These are phyloP conservation scores for Neotoxoptera formosana DNA, from an alignment of 1,140 invertebrate species.

Conservation along the genomic window DNA sequence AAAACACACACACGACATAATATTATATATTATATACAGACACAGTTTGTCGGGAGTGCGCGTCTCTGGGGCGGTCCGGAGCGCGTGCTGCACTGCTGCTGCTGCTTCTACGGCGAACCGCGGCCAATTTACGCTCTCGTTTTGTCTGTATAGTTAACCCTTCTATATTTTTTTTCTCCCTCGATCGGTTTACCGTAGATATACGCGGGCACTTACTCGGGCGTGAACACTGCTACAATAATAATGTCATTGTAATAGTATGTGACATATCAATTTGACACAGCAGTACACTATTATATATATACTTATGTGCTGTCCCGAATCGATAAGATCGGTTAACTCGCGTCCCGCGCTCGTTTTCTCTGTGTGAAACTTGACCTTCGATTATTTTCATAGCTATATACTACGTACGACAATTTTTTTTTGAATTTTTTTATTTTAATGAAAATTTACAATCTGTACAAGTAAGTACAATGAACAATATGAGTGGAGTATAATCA, in stretches of 20 bases:
- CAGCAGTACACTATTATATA: neutral
- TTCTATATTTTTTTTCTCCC: neutral
- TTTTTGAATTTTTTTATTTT: too few relatives aligned
- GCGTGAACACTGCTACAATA: neutral
- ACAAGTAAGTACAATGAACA: too few relatives aligned
- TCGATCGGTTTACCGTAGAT: neutral
- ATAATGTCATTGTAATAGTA: neutral
- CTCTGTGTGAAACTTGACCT: neutral
- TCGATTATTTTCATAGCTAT: neutral
- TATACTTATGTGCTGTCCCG: neutral
- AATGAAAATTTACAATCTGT: too few relatives aligned
- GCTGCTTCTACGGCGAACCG: neutral
- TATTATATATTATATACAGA: too few relatives aligned
- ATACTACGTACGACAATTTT: neutral
- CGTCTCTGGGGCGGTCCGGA: neutral
- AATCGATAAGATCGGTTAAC: neutral
- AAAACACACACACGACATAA: neutral
- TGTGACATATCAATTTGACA: neutral
- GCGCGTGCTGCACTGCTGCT: neutral
- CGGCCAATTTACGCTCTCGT: constrained; percentile 4
- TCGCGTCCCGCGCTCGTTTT: neutral
- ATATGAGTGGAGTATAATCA: too few relatives aligned
- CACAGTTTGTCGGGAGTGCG: neutral
- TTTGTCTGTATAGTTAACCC: neutral
- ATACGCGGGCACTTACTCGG: neutral